phyloP scores from a whole-genome alignment of 2,888 invertebrate genomes.

The Acanthosepion lycidas region DNA sequence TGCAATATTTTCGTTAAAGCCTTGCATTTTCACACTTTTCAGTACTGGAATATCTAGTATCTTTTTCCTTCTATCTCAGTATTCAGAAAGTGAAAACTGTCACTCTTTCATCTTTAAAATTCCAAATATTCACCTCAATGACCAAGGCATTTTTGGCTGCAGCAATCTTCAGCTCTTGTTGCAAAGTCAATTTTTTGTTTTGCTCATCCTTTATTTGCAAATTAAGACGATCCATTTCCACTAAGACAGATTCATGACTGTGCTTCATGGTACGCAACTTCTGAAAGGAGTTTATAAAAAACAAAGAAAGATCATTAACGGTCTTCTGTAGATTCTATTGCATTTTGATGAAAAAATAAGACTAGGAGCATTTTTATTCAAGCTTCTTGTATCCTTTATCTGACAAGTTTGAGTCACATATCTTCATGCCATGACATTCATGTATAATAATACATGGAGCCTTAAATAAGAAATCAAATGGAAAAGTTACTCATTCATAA shows the following conservation, averaged over 20 bases:
- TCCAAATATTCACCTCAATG: slow-evolving; percentile 61
- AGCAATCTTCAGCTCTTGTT: slow-evolving; percentile 71
- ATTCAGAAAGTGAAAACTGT: not conserved
- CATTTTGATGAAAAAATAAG: too few relatives aligned
- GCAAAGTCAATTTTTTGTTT: slow-evolving; percentile 67
- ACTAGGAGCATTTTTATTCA: too few relatives aligned
- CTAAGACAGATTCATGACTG: slow-evolving; percentile 73
- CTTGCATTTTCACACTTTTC: not conserved
- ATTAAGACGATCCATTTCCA: slow-evolving; percentile 73
- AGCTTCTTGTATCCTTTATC: too few relatives aligned
- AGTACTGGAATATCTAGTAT: not conserved
- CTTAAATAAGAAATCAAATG: too few relatives aligned
- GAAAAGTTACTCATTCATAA: too few relatives aligned
- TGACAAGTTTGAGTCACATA: too few relatives aligned
- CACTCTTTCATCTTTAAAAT: not conserved
- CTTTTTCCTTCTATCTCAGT: not conserved
- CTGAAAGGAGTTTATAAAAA: slow-evolving; percentile 59
- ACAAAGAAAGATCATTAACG: not conserved
- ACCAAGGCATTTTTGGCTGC: slow-evolving; percentile 64
- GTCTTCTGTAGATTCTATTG: not conserved
- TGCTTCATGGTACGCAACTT: slow-evolving; percentile 70
- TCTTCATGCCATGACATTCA: too few relatives aligned
- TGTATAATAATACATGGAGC: too few relatives aligned
- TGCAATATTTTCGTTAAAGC: not conserved
- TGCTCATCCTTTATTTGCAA: slow-evolving; percentile 73